Conservation (phyloP, 1,140 invertebrate species). For the Prorops nasuta region DNA sequence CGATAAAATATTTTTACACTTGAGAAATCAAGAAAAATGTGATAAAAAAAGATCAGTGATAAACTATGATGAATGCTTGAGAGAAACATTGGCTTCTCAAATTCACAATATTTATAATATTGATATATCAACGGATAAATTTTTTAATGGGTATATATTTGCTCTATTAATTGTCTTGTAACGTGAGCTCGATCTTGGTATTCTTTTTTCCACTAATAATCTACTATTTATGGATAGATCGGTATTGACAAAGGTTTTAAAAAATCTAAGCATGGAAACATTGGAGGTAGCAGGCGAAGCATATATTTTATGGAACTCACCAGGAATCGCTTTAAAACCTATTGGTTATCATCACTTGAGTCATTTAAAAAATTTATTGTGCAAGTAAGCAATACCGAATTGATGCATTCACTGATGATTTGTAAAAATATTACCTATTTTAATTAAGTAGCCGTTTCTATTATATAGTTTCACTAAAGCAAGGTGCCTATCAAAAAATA, state of each 20-base stretch:
- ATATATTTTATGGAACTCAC: slow-evolving; percentile 37
- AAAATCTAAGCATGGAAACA: slow-evolving; percentile 18
- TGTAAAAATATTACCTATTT: too few relatives aligned
- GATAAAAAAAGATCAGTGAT: not conserved
- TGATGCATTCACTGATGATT: too few relatives aligned
- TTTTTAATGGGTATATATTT: slow-evolving; percentile 39
- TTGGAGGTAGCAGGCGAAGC: slow-evolving; percentile 38
- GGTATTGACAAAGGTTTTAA: slow-evolving; percentile 20
- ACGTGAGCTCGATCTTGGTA: too few relatives aligned
- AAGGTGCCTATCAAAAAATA: slow-evolving; percentile 8
- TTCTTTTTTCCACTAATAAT: not conserved
- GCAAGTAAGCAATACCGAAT: slow-evolving; percentile 26
- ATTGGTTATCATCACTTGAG: slow-evolving; percentile 18
- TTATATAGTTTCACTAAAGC: not conserved
- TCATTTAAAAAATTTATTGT: slow-evolving; percentile 12
- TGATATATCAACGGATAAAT: slow-evolving; percentile 24
- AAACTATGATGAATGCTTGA: not conserved
- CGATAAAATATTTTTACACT: too few relatives aligned
- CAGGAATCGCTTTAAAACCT: slow-evolving; percentile 36
- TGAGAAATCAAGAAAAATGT: too few relatives aligned
- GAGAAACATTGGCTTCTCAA: not conserved
- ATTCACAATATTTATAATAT: slow-evolving; percentile 22
- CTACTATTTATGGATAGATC: too few relatives aligned
- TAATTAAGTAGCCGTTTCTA: not conserved
- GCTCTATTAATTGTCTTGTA: too few relatives aligned